Conservation (phyloP, 1,140 invertebrate genomes). For the Drosophila kurseongensis region DNA sequence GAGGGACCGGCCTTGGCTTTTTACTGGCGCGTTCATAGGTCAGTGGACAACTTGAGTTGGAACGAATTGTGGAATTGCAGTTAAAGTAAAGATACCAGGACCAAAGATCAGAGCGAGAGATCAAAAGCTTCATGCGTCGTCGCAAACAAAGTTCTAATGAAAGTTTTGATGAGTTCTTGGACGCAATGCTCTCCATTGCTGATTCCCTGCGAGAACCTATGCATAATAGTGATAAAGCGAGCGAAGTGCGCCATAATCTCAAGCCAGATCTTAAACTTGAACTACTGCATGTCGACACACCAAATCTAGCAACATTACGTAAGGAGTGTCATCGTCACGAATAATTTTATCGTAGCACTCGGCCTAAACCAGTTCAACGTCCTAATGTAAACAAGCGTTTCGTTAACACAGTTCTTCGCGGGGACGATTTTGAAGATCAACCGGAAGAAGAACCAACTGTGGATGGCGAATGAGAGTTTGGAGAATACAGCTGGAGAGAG, state of each 20-base stretch:
- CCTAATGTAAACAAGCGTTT: not conserved
- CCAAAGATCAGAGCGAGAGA: not conserved
- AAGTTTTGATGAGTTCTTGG: slow-evolving; percentile 1
- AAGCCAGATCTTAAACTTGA: not conserved
- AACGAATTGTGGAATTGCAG: not conserved
- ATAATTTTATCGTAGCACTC: not conserved
- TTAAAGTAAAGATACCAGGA: not conserved
- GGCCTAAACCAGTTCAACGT: not conserved
- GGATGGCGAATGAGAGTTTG: not conserved
- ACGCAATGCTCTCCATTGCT: slow-evolving; percentile 1
- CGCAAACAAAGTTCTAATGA: not conserved
- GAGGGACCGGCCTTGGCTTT: not conserved
- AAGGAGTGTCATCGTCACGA: not conserved
- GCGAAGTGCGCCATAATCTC: not conserved
- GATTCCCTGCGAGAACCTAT: not conserved
- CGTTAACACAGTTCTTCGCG: not conserved
- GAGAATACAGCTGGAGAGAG: too few species aligned
- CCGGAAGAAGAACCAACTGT: not conserved
- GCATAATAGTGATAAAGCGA: not conserved
- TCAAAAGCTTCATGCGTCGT: not conserved
- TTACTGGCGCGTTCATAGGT: too few species aligned
- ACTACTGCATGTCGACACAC: not conserved
- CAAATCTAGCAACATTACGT: not conserved
- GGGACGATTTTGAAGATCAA: not conserved
- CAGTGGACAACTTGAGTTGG: not conserved